Conservation (phyloP, 2,797 vertebrate genomes). For the Cossypha dichroa region DNA sequence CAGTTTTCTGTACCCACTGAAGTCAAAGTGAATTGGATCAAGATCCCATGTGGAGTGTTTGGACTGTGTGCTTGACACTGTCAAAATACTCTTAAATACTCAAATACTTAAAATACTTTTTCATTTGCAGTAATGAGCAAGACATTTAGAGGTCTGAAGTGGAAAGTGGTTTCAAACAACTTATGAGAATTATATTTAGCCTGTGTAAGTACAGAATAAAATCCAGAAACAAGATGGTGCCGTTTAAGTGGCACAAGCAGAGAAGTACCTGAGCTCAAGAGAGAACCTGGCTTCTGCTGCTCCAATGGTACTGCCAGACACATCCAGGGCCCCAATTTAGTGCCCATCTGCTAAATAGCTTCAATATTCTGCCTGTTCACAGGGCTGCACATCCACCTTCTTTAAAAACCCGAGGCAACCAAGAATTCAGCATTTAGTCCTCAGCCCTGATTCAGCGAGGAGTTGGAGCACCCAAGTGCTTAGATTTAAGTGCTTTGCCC, state of each 20-base stretch:
- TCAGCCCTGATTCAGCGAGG: not conserved
- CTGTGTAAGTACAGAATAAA: not conserved
- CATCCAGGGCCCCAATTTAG: not conserved
- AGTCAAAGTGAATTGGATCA: not conserved
- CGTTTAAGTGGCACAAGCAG: not conserved
- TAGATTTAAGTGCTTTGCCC: conserved; percentile 14
- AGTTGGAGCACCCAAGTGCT: not conserved
- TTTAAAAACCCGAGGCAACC: not conserved
- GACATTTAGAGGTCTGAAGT: not conserved
- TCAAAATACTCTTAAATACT: not conserved
- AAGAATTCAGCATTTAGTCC: not conserved
- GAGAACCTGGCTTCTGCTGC: not conserved
- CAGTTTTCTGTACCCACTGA: not conserved
- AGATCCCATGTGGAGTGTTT: not conserved
- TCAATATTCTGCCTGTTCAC: not conserved
- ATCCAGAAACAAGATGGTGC: not conserved
- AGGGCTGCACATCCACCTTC: not conserved
- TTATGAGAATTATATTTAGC: not conserved
- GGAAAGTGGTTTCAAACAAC: not conserved
- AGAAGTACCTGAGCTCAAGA: not conserved
- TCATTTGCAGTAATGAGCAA: not conserved
- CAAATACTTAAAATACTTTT: not conserved
- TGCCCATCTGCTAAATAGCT: not conserved
- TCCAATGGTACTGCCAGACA: not conserved
- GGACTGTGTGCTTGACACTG: not conserved